phyloP scores from a whole-genome alignment of 2,797 vertebrate genomes.

The Cyprinella venusta region DNA sequence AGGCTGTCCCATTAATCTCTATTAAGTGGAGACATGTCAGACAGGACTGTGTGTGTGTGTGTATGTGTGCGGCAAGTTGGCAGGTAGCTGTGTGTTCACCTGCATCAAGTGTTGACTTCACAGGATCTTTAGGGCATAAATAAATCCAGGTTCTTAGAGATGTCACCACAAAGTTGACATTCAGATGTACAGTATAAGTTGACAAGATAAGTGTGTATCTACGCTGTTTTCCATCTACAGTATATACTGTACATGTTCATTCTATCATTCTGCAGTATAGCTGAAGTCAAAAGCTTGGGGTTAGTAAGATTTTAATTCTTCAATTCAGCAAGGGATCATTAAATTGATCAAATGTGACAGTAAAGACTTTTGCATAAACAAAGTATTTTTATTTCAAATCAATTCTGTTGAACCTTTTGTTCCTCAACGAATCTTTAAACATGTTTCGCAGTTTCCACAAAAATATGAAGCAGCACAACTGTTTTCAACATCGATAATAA shows the following conservation, averaged over 20 bases:
- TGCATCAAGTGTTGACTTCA: constrained; percentile 33
- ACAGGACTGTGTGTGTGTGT: constrained; percentile 48
- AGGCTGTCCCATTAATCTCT: constrained; percentile 70
- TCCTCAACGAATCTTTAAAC: not conserved
- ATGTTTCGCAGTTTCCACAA: not conserved
- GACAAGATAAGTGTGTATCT: not conserved
- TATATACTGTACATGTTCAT: too few relatives aligned
- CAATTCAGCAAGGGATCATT: not conserved
- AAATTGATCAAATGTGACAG: not conserved
- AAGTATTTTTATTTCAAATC: not conserved
- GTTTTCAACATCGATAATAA: not conserved
- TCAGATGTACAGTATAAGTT: not conserved
- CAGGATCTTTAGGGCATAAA: constrained; percentile 30
- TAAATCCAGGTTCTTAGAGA: not conserved
- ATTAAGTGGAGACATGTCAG: constrained; percentile 67
- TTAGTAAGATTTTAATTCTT: not conserved
- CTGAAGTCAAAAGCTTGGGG: not conserved
- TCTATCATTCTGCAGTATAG: too few relatives aligned
- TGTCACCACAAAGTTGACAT: not conserved
- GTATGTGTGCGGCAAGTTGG: constrained; percentile 44
- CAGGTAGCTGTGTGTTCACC: constrained; percentile 51
- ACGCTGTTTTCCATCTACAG: not conserved
- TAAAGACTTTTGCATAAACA: not conserved
- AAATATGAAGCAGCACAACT: not conserved
- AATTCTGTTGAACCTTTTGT: not conserved